Conservation (phyloP, 2,888 invertebrate species). For the Lypha dubia region DNA sequence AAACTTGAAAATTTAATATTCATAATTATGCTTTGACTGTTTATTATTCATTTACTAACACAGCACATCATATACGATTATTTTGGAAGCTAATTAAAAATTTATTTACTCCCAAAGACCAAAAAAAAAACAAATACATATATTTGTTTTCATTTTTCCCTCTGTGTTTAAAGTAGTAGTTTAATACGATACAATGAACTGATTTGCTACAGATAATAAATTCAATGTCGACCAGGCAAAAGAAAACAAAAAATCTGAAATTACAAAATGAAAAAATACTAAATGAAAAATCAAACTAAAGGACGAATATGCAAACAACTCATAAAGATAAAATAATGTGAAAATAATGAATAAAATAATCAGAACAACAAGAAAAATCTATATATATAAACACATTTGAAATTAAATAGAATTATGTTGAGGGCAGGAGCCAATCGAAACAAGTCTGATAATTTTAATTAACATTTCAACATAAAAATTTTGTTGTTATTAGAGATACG, state of each 20-base stretch:
- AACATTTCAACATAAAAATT: conserved; percentile 70
- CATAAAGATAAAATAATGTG: conserved; percentile 57
- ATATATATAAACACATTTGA: conserved; percentile 33
- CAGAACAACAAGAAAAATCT: conserved; percentile 14
- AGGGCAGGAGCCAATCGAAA: neutral
- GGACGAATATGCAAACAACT: conserved; percentile 35
- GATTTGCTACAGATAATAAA: conserved; percentile 58
- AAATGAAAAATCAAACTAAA: conserved; percentile 1
- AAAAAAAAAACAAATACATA: conserved; percentile 22
- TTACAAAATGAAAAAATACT: conserved; percentile 8
- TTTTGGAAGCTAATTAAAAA: conserved; percentile 53
- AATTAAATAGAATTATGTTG: neutral
- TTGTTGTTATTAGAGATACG: conserved; percentile 7
- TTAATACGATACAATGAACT: conserved; percentile 60
- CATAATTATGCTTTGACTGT: too few relatives aligned
- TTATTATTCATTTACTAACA: neutral
- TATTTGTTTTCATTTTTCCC: neutral
- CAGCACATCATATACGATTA: conserved; percentile 20
- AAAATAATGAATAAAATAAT: conserved; percentile 60
- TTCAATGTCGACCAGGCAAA: neutral
- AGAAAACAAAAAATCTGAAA: conserved; percentile 1
- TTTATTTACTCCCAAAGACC: conserved; percentile 53
- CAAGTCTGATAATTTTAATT: conserved; percentile 72
- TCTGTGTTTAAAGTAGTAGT: conserved; percentile 35
- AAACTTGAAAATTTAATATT: too few relatives aligned